Conservation (phyloP, 2,113 vertebrate genomes). For the Copsychus sechellarum region DNA sequence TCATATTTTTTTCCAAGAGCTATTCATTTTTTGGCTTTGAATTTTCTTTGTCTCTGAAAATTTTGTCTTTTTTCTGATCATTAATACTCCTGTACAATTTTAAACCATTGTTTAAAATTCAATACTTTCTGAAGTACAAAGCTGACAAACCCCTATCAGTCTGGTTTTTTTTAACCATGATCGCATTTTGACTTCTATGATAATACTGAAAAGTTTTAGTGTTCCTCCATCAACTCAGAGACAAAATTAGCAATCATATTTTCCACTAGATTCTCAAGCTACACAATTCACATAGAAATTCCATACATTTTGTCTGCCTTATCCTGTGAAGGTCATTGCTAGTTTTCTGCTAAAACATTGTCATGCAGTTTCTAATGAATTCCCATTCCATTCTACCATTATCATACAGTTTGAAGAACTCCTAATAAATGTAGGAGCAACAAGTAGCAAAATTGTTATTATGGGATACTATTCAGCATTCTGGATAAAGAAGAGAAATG, state of each 20-base stretch:
- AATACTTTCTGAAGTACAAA: background rate
- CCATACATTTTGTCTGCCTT: background rate
- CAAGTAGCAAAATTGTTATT: background rate
- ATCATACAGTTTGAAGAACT: background rate
- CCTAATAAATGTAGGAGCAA: background rate
- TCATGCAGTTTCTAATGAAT: background rate
- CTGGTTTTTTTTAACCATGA: background rate
- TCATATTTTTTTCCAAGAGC: background rate
- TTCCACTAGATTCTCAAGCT: background rate
- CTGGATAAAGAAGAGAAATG: background rate
- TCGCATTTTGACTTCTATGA: background rate
- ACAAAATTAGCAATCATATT: background rate
- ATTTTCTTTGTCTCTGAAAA: background rate
- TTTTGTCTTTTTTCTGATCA: background rate
- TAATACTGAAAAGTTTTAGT: background rate
- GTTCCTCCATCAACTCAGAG: background rate
- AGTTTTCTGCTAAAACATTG: background rate
- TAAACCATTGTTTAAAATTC: background rate
- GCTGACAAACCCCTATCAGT: background rate
- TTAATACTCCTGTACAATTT: background rate
- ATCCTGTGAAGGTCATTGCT: background rate
- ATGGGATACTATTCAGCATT: background rate
- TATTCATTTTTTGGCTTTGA: background rate
- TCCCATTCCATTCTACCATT: background rate
- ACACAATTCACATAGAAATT: background rate